These are phyloP conservation scores for Ips nitidus DNA, from an alignment of 1,140 invertebrate genomes.

Conservation along the genomic window DNA sequence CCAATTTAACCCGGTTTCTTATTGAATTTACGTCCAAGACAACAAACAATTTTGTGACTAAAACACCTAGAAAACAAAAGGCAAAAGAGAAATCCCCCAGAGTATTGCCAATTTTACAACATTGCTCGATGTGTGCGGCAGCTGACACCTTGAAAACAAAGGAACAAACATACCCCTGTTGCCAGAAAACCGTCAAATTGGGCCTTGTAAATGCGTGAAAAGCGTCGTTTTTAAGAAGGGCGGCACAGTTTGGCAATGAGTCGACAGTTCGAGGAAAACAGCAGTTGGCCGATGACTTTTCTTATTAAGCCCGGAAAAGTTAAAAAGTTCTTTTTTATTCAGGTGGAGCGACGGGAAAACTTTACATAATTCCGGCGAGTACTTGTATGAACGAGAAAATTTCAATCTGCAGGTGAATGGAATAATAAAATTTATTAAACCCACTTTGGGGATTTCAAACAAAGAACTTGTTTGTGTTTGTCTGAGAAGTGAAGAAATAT, in stretches of 20 bases:
- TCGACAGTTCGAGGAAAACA: constrained; percentile 1
- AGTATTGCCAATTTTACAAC: background rate
- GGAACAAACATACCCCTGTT: background rate
- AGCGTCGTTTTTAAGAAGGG: background rate
- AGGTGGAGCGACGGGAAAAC: constrained; percentile 15
- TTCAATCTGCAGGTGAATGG: constrained; percentile 34
- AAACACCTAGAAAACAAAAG: background rate
- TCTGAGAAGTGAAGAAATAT: background rate
- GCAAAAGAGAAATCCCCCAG: background rate
- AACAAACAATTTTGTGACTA: background rate
- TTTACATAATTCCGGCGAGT: constrained; percentile 29
- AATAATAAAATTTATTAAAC: constrained; percentile 31
- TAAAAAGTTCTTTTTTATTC: constrained; percentile 33
- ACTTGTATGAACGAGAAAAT: constrained; percentile 28
- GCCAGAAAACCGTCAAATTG: background rate
- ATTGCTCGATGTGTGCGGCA: background rate
- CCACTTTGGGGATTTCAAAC: constrained; percentile 8
- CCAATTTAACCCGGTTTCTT: background rate
- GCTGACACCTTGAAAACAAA: constrained; percentile 2
- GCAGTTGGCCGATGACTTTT: constrained; percentile 28
- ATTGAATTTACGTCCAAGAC: background rate
- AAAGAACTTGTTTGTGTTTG: constrained; percentile 2
- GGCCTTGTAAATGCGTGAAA: background rate
- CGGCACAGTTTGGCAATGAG: background rate
- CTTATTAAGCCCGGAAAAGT: constrained; percentile 33